Conservation (phyloP, 2,797 vertebrate genomes). For the Limosa lapponica region DNA sequence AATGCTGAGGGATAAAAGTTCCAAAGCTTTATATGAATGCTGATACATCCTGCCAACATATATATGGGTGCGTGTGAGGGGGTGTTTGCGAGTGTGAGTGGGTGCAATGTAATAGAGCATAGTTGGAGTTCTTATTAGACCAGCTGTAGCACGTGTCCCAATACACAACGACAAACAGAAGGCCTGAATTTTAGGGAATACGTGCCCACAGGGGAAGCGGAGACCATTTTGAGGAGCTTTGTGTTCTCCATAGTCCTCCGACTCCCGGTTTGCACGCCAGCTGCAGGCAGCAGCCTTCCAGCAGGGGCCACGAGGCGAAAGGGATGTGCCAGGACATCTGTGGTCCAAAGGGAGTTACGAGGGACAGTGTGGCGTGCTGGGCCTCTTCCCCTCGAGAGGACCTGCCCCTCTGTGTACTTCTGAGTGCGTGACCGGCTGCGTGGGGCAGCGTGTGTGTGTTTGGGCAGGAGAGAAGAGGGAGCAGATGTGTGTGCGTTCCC, state of each 20-base stretch:
- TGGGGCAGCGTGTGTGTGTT: fast-evolving
- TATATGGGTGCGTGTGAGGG: not conserved
- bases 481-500: fast-evolving
- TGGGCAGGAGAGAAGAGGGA: not conserved
- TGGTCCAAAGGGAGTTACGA: fast-evolving
- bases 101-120: not conserved
- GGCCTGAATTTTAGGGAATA: not conserved
- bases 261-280: not conserved
- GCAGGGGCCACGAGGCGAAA: fast-evolving
- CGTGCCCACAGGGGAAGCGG: not conserved
- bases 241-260: not conserved
- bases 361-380: not conserved
- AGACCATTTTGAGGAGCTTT: not conserved
- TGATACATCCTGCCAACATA: slow-evolving; percentile 60
- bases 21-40: slow-evolving; percentile 67
- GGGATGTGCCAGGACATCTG: not conserved
- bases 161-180: not conserved
- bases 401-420: not conserved
- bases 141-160: slow-evolving; percentile 12
- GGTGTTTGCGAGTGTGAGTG: not conserved
- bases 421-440: fast-evolving
- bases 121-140: not conserved
- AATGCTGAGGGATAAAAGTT: slow-evolving; percentile 52
- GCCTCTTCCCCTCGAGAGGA: not conserved
- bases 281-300: not conserved